Conservation (phyloP, 2,888 invertebrate species). For the Autographa pulchrina region DNA sequence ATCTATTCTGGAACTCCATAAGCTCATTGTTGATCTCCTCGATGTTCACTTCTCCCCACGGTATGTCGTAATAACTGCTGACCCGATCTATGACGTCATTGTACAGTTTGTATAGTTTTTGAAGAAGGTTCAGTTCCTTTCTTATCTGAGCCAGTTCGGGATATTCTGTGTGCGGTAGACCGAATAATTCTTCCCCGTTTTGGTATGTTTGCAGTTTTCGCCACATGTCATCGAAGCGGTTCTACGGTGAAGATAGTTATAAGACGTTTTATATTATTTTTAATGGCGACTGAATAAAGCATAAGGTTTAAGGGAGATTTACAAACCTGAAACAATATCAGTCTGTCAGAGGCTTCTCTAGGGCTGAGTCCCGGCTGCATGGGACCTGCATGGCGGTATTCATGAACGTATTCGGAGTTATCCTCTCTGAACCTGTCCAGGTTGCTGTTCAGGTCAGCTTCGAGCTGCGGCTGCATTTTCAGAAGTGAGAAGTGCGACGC, state of each 20-base stretch:
- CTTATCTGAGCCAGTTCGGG: conserved; percentile 97
- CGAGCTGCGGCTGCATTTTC: conserved; percentile 96
- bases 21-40: conserved; percentile 99
- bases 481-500: conserved; percentile 95
- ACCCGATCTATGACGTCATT: conserved; percentile 99
- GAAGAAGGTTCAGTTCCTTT: conserved; percentile 97
- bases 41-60: conserved; percentile 98
- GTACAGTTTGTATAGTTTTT: conserved; percentile 98
- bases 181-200: conserved; percentile 98
- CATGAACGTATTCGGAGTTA: conserved; percentile 94
- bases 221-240: conserved; percentile 99
- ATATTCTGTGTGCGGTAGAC: conserved; percentile 97
- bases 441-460: conserved; percentile 94
- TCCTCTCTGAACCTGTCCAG: conserved; percentile 94
- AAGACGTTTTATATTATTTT: too few relatives aligned
- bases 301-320: too few relatives aligned
- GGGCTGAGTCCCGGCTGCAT: conserved; percentile 98
- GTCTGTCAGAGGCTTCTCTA: conserved; percentile 97
- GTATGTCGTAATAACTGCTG: conserved; percentile 98
- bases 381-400: conserved; percentile 94
- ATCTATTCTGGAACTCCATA: conserved; percentile 99
- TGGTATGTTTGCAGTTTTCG: conserved; percentile 97
- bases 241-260: conserved; percentile 83
- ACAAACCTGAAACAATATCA: conserved; percentile 94
- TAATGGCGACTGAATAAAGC: too few relatives aligned